Percentiles rank a stretch among this genome's conserved stretches.
phyloP scores from a whole-genome alignment of 1,140 invertebrate genomes.

The Drosophila auraria region DNA sequence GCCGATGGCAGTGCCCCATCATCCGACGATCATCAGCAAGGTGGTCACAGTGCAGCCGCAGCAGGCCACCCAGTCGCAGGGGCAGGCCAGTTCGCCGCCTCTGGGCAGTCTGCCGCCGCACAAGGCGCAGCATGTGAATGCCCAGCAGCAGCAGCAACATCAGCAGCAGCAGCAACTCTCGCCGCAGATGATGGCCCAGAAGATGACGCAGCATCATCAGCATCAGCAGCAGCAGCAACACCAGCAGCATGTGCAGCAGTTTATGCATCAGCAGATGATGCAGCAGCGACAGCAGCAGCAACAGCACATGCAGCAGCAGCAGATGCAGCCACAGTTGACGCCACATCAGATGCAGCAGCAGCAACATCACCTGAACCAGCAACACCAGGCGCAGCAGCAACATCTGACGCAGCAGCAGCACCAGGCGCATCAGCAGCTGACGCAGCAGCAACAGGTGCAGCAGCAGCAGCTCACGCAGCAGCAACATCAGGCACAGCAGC shows the following conservation, averaged over 20 bases:
- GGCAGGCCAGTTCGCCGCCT: slow-evolving; percentile 58
- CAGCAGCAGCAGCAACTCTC: slow-evolving; percentile 66
- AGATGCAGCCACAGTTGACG: slow-evolving; percentile 37
- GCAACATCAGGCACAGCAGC: slow-evolving; percentile 9
- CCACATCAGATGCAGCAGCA: slow-evolving; percentile 53
- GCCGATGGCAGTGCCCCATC: slow-evolving; percentile 65
- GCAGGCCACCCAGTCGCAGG: slow-evolving; percentile 72
- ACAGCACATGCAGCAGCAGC: slow-evolving; percentile 53
- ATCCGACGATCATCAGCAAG: slow-evolving; percentile 82
- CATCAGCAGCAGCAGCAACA: slow-evolving; percentile 33
- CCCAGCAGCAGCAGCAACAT: slow-evolving; percentile 55
- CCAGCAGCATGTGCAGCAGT: slow-evolving; percentile 61
- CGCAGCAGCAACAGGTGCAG: slow-evolving; percentile 31
- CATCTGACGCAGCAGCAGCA: slow-evolving; percentile 48
- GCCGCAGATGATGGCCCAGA: slow-evolving; percentile 66
- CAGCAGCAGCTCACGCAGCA: slow-evolving; percentile 39
- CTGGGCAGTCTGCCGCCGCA: slow-evolving; percentile 68
- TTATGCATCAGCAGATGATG: slow-evolving; percentile 67
- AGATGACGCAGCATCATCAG: slow-evolving; percentile 57
- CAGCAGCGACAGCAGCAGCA: slow-evolving; percentile 62
- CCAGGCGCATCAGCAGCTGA: slow-evolving; percentile 42
- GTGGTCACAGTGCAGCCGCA: slow-evolving; percentile 79
- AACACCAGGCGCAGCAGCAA: slow-evolving; percentile 53
- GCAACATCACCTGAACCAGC: slow-evolving; percentile 32
- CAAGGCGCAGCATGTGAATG: slow-evolving; percentile 60